Base-by-base conservation (phyloP, 2,113 vertebrate genomes). In the Pungitius pungitius region DNA sequence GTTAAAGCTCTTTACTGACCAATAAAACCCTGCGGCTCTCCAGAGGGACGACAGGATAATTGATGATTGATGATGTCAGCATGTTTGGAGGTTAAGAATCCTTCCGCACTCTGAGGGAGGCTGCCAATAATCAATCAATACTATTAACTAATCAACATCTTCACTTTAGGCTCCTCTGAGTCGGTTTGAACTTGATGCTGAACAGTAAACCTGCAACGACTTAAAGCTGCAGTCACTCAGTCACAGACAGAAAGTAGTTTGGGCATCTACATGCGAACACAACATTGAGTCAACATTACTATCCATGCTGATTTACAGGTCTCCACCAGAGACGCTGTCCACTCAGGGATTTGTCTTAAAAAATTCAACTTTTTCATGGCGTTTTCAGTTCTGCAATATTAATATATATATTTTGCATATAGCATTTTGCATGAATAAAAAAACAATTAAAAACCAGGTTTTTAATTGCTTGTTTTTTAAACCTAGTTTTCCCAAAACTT, bases 1-100 rank as follows among this genome's bases (percentile, higher is more conserved):
- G 43, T 77, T 84, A 51, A 10, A 59, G 77, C 52, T 65, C 77
- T 39, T 80, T 57, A 49, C 71, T 26, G 69, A 51, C 55, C 58
- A 35, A 68, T 80, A 82, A 85, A 77, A 85, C 14, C 54, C 37
- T 24, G 35, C 43, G 8, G n/a, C 61, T 71, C 79, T 75, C 86
- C 20, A 0, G 65, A 77, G 83, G 47, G 52, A 55, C 20, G 37
- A 37, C 30, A 30, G 59, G 73, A 81, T 85, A 77, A 80, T 69
- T 72, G 78, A 74, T 83, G 75, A 79, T 69, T 81, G 83, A 82
- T 82, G 75, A 72, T 69, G 80, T 69, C 1, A 14, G 43, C 49
- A 49, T 60, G 68, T 76, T 76, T 65, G 47, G 68, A 75, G 49
- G 63, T 75, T 54, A 42, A 8, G 77, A 68, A 68, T 63, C 65